These are phyloP conservation scores for Diplolepis rosae DNA, from an alignment of 2,888 invertebrate genomes.

Conservation along the genomic window DNA sequence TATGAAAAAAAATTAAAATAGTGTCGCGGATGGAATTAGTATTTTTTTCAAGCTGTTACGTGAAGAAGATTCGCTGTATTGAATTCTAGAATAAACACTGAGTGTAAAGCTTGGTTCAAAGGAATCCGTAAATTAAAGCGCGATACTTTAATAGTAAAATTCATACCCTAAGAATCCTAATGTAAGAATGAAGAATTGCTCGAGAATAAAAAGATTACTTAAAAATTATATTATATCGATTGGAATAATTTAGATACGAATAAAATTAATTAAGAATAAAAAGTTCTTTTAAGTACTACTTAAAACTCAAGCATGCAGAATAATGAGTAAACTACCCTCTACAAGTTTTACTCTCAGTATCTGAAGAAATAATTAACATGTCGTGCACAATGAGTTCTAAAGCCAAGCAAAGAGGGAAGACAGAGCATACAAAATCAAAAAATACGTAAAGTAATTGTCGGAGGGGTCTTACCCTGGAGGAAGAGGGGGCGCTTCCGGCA, in stretches of 20 bases:
- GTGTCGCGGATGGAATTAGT: constrained; percentile 24
- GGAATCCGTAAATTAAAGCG: not conserved
- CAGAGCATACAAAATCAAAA: constrained; percentile 71
- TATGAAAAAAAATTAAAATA: not conserved
- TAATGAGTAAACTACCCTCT: constrained; percentile 47
- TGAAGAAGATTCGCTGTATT: constrained; percentile 21
- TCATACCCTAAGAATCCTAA: not conserved
- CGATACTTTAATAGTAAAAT: not conserved
- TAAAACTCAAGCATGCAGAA: constrained; percentile 44
- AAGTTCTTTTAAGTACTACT: constrained; percentile 47
- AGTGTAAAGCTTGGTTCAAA: constrained; percentile 50
- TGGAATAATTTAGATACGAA: constrained; percentile 8
- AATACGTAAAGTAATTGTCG: constrained; percentile 70
- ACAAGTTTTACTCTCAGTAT: constrained; percentile 56
- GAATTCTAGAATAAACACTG: constrained; percentile 39
- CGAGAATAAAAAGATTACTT: too few relatives aligned
- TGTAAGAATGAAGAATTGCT: not conserved
- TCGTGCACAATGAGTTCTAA: constrained; percentile 70
- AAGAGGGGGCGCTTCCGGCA: constrained; percentile 74
- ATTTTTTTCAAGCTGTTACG: constrained; percentile 30
- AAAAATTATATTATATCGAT: not conserved
- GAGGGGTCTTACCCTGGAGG: constrained; percentile 79
- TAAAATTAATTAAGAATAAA: constrained; percentile 36
- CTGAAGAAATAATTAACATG: constrained; percentile 52
- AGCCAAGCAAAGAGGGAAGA: constrained; percentile 72